Conservation (phyloP, 2,113 vertebrate species). For the Gobiocypris rarus region DNA sequence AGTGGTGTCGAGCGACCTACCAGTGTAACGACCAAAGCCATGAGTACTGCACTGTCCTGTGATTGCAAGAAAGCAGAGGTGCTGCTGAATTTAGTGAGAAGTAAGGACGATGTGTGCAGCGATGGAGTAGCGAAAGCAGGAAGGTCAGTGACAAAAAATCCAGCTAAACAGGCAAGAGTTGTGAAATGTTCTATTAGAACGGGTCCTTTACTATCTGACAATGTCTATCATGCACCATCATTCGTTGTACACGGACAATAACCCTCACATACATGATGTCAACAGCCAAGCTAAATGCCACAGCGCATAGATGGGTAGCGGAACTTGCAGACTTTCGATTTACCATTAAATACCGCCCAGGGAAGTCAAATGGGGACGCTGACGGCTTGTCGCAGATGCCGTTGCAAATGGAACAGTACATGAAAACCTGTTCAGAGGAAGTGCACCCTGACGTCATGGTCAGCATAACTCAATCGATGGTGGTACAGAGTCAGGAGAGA, state of each 20-base stretch:
- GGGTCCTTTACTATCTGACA: neutral
- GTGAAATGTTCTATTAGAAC: slow-evolving; percentile 33
- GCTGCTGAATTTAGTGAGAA: slow-evolving; percentile 31
- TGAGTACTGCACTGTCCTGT: slow-evolving; percentile 49
- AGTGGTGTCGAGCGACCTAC: neutral
- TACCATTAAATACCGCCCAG: neutral
- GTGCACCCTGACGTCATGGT: neutral
- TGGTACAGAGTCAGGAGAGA: neutral
- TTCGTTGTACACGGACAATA: slow-evolving; percentile 31
- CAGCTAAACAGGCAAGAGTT: slow-evolving; percentile 31
- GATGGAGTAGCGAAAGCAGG: slow-evolving; percentile 9
- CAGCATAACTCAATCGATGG: neutral
- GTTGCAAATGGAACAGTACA: neutral
- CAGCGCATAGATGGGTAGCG: neutral
- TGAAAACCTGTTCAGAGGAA: neutral
- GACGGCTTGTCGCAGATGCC: neutral
- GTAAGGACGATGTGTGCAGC: neutral
- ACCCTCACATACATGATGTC: slow-evolving; percentile 40
- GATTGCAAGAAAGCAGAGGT: slow-evolving; percentile 51
- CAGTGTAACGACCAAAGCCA: neutral
- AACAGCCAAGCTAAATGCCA: slow-evolving; percentile 1
- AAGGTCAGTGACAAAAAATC: neutral
- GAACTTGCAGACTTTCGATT: neutral
- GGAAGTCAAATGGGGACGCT: neutral
- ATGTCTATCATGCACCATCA: slow-evolving; percentile 1